Base-by-base conservation (phyloP, 2,888 invertebrate species). In the Melieria omissa region DNA sequence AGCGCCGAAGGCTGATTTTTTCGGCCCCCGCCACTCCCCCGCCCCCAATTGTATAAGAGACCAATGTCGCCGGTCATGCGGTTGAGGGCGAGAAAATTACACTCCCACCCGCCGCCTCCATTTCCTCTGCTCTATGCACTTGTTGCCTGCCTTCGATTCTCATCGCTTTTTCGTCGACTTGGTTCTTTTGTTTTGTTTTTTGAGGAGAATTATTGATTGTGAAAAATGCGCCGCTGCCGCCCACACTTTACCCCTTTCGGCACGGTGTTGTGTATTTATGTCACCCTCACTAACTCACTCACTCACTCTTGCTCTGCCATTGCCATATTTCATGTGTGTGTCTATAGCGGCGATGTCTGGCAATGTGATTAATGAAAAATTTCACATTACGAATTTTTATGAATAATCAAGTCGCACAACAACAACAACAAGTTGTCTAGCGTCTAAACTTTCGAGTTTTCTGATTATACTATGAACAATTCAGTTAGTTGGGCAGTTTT, bases 1-100 rank as follows among this genome's bases (percentile, higher is more conserved):
- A 61, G 49, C 67, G 58, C 61, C 67, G 67, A 67, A 60, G 67
- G 61, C 67, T 67, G 67, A 67, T 67, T 67, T 52, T 52, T n/a
- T 52, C 29, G 29, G 29, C 29, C 29, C 29, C 29, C 29, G 29
- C 29, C 29, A 29, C 1, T 2, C 29, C 29, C 29, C 29, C 29
- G 3, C 29, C 29, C 3, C 29, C 29, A 29, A 29, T 29, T 29
- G 29, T 29, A 3, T 29, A 29, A 29, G 29, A 1, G 29, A 29
- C 29, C 29, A 29, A 29, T 29, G 29, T 29, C 29, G 29, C 29
- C 29, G 29, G 29, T 29, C 29, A 29, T 29, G 29, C 29, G 29
- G 29, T 29, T 29, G 29, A 29, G 29, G 29, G 29, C 29, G 29
- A 29, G 29, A 29, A 29, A 29, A 29, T 29, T 29, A 29, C 29